These are phyloP conservation scores for Drosophila lacteicornis DNA, from an alignment of 1,140 invertebrate species.

Conservation along the genomic window DNA sequence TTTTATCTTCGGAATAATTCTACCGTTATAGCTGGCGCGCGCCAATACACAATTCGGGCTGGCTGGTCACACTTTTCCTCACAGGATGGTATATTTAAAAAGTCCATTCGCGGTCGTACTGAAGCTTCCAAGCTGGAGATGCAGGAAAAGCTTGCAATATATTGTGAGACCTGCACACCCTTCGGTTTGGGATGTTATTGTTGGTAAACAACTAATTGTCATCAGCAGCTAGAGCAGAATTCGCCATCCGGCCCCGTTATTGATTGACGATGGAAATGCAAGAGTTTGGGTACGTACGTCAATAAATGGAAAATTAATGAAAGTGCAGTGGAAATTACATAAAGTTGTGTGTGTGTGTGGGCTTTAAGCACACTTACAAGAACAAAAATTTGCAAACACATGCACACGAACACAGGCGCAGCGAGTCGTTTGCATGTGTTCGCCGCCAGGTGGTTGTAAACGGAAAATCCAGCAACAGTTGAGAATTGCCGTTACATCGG, in stretches of 20 bases:
- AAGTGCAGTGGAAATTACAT: slow-evolving; percentile 45
- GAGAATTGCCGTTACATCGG: slow-evolving; percentile 45
- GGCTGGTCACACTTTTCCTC: neutral
- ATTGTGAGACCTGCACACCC: slow-evolving; percentile 45
- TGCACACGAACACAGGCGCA: slow-evolving; percentile 10
- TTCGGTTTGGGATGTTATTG: slow-evolving; percentile 28
- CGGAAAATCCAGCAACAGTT: slow-evolving; percentile 66
- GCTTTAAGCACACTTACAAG: slow-evolving; percentile 5
- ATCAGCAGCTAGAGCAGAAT: neutral
- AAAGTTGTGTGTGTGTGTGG: slow-evolving; percentile 25
- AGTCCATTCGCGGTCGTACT: slow-evolving; percentile 13
- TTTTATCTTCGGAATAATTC: too few species aligned
- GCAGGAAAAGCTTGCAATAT: slow-evolving; percentile 55
- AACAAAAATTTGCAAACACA: slow-evolving; percentile 18
- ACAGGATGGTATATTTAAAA: slow-evolving; percentile 7
- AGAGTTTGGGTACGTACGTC: slow-evolving; percentile 56
- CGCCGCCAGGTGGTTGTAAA: slow-evolving; percentile 21
- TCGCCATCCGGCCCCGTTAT: neutral
- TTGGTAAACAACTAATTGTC: slow-evolving; percentile 48
- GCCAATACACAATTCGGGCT: neutral
- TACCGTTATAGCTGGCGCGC: neutral
- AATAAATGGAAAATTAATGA: neutral
- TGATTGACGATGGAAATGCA: slow-evolving; percentile 33
- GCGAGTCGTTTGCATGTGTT: slow-evolving; percentile 27
- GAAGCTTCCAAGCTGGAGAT: slow-evolving; percentile 42